Percentiles rank a stretch among this genome's conserved stretches.
These are phyloP conservation scores for Ectemnius lituratus DNA, from an alignment of 2,888 invertebrate species.

Conservation along the genomic window DNA sequence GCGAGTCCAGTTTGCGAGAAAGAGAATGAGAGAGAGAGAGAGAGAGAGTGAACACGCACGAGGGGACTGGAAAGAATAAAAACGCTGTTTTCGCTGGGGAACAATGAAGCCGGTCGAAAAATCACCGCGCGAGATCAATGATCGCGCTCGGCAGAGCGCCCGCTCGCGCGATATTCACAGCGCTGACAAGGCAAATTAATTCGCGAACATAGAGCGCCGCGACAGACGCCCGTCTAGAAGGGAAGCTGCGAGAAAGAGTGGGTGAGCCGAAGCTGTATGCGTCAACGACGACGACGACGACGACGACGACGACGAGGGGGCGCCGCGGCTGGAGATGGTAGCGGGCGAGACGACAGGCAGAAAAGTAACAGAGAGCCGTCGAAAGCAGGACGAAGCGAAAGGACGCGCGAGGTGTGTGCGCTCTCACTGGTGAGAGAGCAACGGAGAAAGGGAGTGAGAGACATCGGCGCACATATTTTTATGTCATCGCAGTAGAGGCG, in stretches of 20 bases:
- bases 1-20: too few species aligned
- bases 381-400: constrained; percentile 35
- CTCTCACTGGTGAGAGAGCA: constrained; percentile 19
- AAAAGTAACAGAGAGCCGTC: constrained; percentile 45
- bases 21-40: too few species aligned
- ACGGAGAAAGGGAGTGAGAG: constrained; percentile 46
- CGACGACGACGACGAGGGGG: background rate
- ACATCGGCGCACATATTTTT: constrained; percentile 74
- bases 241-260: constrained; percentile 18
- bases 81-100: constrained; percentile 6
- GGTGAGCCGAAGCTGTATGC: background rate
- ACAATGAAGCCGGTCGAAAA: background rate
- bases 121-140: constrained; percentile 22
- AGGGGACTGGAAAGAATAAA: background rate
- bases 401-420: constrained; percentile 28
- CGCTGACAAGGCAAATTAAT: constrained; percentile 45
- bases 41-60: too few species aligned
- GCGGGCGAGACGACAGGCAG: constrained; percentile 33
- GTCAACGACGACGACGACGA: background rate
- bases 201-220: constrained; percentile 20
- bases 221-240: constrained; percentile 47
- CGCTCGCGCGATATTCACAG: constrained; percentile 15
- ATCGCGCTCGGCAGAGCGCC: constrained; percentile 7
- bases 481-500: constrained; percentile 74
- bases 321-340: constrained; percentile 42